Evolutionary conservation across 30 jellyfish, hydroid and myxozoan species (phyloP), one percentile per base, ranked within the genome.

Genomic region (Clytia hemisphaerica): DNA sequence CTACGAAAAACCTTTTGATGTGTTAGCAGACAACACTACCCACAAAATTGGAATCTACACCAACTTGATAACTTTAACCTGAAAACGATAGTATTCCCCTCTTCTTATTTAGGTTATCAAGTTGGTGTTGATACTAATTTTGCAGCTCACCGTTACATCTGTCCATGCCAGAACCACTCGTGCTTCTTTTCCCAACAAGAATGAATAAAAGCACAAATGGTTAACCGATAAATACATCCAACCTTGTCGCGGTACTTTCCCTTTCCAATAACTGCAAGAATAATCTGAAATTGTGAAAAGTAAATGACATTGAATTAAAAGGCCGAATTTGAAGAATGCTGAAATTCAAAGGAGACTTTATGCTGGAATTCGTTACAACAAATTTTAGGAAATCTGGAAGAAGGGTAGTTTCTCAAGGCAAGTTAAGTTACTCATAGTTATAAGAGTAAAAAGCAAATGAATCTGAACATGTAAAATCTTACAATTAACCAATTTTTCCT

Each of bases 211-310:
- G 37, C 97, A 87, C 19, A 87, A 29, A 72, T 87, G 94, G 50
- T 87, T 87, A 46, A 87, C 83, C 15, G 97, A 87, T 26, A 87
- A 64, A 48, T 87, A 87, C 84, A 85, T 53, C 95, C 95, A 85
- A 10, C 95, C 95, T 85, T 85, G 95, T 5, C 95, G 82, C 15
- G 95, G 95, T 4, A 85, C 74, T 45, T 85, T 85, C 27, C 95
- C 93, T 45, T 85, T 85, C 95, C 95, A 85, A 45, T 70, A 77
- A 60, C 95, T 85, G 66, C 95, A 85, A 2, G 95, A 85, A 49
- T 85, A 85, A 45, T 85, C 95, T 85, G 50, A 0, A 30, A 68
- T 29, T 14, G 35, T 4, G 19, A 4, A 58, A 19, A 24, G n/a
- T n/a, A n/a, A n/a, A n/a, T n/a, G n/a, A n/a, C n/a, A n/a, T n/a